Percentiles rank a stretch among this genome's conserved stretches.
These are phyloP conservation scores for Dendrocincla tyrannina DNA, from an alignment of 2,797 vertebrate species.

Conservation along the genomic window DNA sequence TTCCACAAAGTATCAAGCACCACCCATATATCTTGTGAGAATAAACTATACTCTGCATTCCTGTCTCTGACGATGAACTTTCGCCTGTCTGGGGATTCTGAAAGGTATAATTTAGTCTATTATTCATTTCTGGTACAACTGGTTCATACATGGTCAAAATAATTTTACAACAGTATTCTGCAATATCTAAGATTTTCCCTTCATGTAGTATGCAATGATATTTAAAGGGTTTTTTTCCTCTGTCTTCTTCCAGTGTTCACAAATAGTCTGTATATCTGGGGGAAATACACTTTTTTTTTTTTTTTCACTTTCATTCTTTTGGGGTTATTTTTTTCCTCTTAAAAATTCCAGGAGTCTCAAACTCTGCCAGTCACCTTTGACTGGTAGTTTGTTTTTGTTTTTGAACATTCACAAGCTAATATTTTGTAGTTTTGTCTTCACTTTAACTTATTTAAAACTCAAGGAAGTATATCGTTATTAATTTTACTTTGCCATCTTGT, in stretches of 20 bases:
- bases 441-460: background rate
- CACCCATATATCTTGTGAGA: background rate
- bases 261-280: background rate
- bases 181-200: background rate
- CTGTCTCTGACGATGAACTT: background rate
- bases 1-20: background rate
- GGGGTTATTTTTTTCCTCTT: background rate
- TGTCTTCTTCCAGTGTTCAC: background rate
- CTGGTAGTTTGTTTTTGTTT: background rate
- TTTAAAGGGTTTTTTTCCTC: rapidly evolving
- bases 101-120: background rate
- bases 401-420: background rate
- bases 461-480: background rate
- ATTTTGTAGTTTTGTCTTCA: background rate
- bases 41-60: background rate
- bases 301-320: background rate
- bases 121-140: background rate
- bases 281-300: background rate
- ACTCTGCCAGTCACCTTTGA: background rate
- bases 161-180: background rate
- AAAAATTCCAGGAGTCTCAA: background rate
- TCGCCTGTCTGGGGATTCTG: background rate
- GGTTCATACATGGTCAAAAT: background rate
- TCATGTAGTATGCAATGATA: background rate
- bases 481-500: background rate